Conservation (phyloP, 2,888 invertebrate genomes). For the Drosophila parthenogenetica region DNA sequence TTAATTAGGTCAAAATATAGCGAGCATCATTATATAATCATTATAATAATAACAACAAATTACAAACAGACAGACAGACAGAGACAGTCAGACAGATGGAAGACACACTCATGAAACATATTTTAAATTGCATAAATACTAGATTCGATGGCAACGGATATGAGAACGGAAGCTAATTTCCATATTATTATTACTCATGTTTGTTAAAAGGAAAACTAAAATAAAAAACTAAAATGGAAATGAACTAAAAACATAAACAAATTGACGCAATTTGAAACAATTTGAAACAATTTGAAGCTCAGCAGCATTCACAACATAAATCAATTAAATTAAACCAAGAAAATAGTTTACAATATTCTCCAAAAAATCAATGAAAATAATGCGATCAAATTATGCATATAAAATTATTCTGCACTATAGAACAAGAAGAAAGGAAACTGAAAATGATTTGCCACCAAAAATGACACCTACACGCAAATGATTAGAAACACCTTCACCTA, state of each 20-base stretch:
- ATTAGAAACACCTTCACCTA: not conserved
- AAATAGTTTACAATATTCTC: constrained; percentile 30
- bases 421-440: constrained; percentile 13
- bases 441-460: constrained; percentile 30
- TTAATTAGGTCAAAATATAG: constrained; percentile 72
- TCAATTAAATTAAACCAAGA: constrained; percentile 31
- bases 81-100: not conserved
- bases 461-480: constrained; percentile 14
- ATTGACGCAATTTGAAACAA: constrained; percentile 1
- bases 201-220: constrained; percentile 9
- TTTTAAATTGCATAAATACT: constrained; percentile 32
- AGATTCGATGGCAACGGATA: constrained; percentile 21
- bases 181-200: constrained; percentile 46
- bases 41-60: constrained; percentile 27
- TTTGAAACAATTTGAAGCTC: constrained; percentile 20
- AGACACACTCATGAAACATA: constrained; percentile 34
- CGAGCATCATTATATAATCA: constrained; percentile 74
- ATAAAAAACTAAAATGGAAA: not conserved
- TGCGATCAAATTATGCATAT: constrained; percentile 24
- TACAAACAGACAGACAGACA: constrained; percentile 23
- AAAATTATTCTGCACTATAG: constrained; percentile 35
- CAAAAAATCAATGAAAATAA: not conserved
- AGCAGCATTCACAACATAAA: constrained; percentile 45
- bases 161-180: constrained; percentile 35
- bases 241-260: constrained; percentile 4